A percentile compares a stretch with the other conserved stretches of the same genome.
phyloP scores from a whole-genome alignment of 2,888 invertebrate species.

The Sinhomidia bicolor region DNA sequence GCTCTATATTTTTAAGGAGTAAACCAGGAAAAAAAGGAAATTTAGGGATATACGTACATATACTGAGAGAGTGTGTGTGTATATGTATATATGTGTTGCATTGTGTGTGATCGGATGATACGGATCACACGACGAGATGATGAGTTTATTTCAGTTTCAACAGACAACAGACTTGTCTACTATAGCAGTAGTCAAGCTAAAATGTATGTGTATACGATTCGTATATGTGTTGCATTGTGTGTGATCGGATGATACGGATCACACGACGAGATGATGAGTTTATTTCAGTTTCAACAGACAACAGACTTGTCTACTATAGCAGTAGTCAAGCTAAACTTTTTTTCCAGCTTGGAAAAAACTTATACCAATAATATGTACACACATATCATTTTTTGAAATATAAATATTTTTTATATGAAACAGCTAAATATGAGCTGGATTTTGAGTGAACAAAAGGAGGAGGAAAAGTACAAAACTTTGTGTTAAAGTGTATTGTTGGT shows the following conservation, averaged over 20 bases:
- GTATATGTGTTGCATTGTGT: background rate
- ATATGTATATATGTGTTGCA: too few species aligned
- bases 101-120: conserved; percentile 17
- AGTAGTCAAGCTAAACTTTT: conserved; percentile 17
- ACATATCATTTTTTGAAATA: background rate
- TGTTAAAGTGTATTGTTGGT: background rate
- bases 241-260: conserved; percentile 26
- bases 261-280: conserved; percentile 24
- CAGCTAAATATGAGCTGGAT: too few species aligned
- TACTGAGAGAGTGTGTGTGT: too few species aligned
- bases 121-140: conserved; percentile 26
- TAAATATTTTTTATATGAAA: background rate
- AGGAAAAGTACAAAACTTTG: too few species aligned
- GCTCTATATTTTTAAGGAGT: too few species aligned
- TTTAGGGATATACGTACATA: too few species aligned
- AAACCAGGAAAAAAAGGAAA: too few species aligned
- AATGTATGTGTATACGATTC: too few species aligned
- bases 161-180: background rate
- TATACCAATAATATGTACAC: background rate
- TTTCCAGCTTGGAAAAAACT: background rate
- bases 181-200: background rate
- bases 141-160: conserved; percentile 19
- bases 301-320: background rate
- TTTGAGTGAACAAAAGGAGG: background rate
- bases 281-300: background rate